Evolutionary conservation across 1,140 invertebrate species (phyloP).

Genomic region (Octopus sinensis): DNA sequence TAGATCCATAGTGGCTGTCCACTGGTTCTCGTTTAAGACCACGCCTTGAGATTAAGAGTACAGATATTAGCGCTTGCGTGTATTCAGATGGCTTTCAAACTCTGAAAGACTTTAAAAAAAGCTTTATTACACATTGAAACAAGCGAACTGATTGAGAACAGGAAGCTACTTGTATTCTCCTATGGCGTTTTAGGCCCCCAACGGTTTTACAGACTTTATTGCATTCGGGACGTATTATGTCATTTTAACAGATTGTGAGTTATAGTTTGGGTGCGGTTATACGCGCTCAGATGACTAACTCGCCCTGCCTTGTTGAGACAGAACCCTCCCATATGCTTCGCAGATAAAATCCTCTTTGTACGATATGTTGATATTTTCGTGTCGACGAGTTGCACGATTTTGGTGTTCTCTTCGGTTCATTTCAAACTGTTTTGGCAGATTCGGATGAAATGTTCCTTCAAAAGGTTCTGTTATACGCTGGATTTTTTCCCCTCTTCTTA

Average conservation of each 20-base stretch:
- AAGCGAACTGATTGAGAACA: no score
- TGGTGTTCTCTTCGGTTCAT: neutral
- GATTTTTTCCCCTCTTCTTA: neutral
- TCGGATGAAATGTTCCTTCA: neutral
- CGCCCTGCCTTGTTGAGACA: neutral
- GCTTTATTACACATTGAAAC: no score
- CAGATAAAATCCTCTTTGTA: neutral
- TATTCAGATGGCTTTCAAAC: no score
- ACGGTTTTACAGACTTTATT: neutral
- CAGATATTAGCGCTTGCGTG: no score
- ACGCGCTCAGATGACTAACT: no score
- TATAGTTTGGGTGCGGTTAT: neutral
- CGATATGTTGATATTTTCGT: neutral
- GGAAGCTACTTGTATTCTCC: no score
- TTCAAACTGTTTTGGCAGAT: constrained; percentile 3
- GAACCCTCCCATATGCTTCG: neutral
- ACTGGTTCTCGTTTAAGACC: no score
- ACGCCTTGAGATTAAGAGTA: no score
- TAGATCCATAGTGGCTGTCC: no score
- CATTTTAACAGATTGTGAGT: neutral
- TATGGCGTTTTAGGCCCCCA: neutral
- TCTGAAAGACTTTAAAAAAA: no score
- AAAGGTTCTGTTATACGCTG: neutral
- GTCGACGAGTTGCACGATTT: neutral
- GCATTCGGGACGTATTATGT: neutral